Base-by-base conservation (phyloP, 2,797 vertebrate genomes). In the Prionace glauca region DNA sequence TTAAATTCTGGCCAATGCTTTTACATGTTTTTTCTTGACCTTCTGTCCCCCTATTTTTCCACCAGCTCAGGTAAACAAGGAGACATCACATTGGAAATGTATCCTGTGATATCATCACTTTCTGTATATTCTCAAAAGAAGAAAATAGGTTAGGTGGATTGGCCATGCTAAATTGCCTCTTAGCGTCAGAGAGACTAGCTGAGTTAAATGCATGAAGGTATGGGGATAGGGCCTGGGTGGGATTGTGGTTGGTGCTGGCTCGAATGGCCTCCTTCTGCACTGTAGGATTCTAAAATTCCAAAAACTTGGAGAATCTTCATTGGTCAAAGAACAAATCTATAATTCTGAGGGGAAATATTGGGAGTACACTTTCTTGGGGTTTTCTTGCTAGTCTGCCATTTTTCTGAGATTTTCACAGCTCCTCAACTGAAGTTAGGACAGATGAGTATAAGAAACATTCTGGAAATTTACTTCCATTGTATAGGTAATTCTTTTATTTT, bases 401-500 rank as follows among this genome's bases (percentile, higher is more conserved):
- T 92, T 69, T 62, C 22, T 41, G 90, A n/a, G 90, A 65, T 69
- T 92, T 92, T 65, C n/a, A 18, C 2, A 36, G 90, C 90, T 92
- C 90, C 69, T 92, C 36, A 11, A 10, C 41, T 41, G 81, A 92
- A 92, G 62, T 67, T 92, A 69, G 11, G n/a, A 69, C 22, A 20
- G 90, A 92, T 41, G 9, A 41, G 65, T 69, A 20, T n/a, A 36
- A 69, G 90, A 92, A 41, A n/a, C 5, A 12, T 8, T 14, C 7
- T n/a, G 26, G 65, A 41, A 41, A 92, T 69, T n/a, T 9, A 41
- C 62, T n/a, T 65, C 93, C 71, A 95, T 26, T 77, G 29, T 60
- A 32, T 29, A 94, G 93, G 93, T 95, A 72, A 56, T 95, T 56
- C 93, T 95, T 95, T 95, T 92, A 92, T 92, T 95, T 65, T 95